Evolutionary conservation across 2,888 invertebrate genomes (phyloP).

Genomic region (Rapana venosa): DNA sequence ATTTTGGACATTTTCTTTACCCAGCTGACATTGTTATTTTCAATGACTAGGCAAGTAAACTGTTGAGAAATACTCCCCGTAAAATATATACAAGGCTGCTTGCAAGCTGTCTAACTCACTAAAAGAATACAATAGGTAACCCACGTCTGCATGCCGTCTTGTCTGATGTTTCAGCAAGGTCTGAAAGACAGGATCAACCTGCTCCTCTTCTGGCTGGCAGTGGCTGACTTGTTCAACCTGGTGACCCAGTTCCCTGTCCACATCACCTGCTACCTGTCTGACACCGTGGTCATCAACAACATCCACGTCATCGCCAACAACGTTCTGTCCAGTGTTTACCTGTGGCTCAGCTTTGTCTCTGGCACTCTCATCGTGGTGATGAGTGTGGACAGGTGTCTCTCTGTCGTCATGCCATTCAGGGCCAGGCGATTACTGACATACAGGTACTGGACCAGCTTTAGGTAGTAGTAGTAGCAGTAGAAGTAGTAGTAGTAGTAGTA

Average conservation of each 20-base stretch:
- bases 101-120: no score
- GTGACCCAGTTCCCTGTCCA: not conserved
- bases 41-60: no score
- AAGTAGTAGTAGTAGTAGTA: no score
- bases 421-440: not conserved
- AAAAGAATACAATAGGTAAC: no score
- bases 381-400: conserved; percentile 7
- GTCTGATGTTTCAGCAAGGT: not conserved
- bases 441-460: not conserved
- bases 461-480: no score
- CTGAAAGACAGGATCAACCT: not conserved
- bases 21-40: no score
- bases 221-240: conserved; percentile 7
- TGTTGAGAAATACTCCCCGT: no score
- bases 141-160: no score
- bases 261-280: not conserved
- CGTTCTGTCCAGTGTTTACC: not conserved
- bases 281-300: not conserved
- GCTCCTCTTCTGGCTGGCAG: conserved; percentile 16
- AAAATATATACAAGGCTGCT: no score
- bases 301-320: not conserved
- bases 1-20: no score
- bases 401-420: not conserved
- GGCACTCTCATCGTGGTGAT: not conserved
- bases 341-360: not conserved